Percentiles rank a stretch among this genome's conserved stretches.
These are phyloP conservation scores for Trypoxylus dichotomus DNA, from an alignment of 1,140 invertebrate species.

Conservation along the genomic window DNA sequence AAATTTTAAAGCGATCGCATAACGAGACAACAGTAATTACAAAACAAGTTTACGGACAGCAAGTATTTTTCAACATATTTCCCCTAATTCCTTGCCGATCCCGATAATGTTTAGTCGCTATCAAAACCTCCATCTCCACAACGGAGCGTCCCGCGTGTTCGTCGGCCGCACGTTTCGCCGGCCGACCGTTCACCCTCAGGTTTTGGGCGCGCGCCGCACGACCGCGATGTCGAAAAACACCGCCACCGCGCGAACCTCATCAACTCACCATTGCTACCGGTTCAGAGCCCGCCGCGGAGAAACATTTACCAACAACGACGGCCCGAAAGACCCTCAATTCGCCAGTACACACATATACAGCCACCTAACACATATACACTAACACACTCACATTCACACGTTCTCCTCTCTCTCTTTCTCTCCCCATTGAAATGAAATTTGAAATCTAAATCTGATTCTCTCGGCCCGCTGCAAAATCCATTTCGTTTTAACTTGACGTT, in stretches of 20 bases:
- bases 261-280: neutral
- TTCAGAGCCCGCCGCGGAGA: neutral
- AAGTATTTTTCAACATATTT: neutral
- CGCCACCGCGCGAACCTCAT: neutral
- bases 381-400: constrained; percentile 36
- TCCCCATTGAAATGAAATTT: constrained; percentile 51
- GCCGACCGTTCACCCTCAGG: neutral
- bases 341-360: neutral
- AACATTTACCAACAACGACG: neutral
- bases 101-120: neutral
- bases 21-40: no score
- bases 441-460: constrained; percentile 57
- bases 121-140: neutral
- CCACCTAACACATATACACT: neutral
- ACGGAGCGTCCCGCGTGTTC: neutral
- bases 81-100: neutral
- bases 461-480: constrained; percentile 58
- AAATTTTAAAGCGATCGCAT: no score
- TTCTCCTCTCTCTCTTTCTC: constrained; percentile 35
- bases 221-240: neutral
- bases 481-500: constrained; percentile 54
- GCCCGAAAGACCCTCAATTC: neutral
- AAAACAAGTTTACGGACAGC: no score
- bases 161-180: neutral
- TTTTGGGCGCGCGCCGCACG: neutral